These are phyloP conservation scores for Salvelinus namaycush DNA, from an alignment of 2,113 vertebrate species.

Conservation along the genomic window DNA sequence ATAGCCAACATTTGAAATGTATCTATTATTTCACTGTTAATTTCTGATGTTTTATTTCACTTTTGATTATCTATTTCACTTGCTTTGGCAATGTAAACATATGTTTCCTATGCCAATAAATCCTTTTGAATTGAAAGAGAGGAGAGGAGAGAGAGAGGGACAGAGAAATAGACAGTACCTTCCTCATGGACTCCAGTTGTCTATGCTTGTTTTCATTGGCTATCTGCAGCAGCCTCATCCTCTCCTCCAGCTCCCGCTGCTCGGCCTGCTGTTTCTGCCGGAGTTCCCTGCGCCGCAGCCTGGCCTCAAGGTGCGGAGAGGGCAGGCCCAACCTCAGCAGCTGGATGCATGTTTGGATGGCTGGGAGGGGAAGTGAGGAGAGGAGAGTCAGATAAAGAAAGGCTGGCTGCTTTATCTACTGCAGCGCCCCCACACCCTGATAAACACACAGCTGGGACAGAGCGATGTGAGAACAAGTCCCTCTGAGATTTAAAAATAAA, in stretches of 20 bases:
- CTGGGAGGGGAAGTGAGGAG: constrained; percentile 59
- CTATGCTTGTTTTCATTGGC: constrained; percentile 90
- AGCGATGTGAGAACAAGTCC: background rate
- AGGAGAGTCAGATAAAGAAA: background rate
- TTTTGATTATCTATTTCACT: too few species aligned
- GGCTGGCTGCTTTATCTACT: background rate
- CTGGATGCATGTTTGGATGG: constrained; percentile 84
- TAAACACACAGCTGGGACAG: background rate
- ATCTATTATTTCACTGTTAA: too few species aligned
- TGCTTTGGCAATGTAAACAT: too few species aligned
- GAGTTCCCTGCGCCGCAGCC: constrained; percentile 82
- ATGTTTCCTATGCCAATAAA: background rate
- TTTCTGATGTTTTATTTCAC: too few species aligned
- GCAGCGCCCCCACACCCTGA: background rate
- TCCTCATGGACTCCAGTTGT: constrained; percentile 86
- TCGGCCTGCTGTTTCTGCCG: constrained; percentile 83
- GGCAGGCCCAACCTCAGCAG: constrained; percentile 79
- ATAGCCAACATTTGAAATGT: too few species aligned
- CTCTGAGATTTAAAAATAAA: background rate
- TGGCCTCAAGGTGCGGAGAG: constrained; percentile 87
- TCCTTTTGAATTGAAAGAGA: background rate
- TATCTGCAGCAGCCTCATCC: constrained; percentile 86
- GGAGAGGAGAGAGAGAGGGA: background rate
- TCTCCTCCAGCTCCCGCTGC: constrained; percentile 83
- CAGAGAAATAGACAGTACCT: constrained; percentile 68